phyloP scores from a whole-genome alignment of 53 echinoderm and acorn worm species.

The Stichopus horrens region DNA sequence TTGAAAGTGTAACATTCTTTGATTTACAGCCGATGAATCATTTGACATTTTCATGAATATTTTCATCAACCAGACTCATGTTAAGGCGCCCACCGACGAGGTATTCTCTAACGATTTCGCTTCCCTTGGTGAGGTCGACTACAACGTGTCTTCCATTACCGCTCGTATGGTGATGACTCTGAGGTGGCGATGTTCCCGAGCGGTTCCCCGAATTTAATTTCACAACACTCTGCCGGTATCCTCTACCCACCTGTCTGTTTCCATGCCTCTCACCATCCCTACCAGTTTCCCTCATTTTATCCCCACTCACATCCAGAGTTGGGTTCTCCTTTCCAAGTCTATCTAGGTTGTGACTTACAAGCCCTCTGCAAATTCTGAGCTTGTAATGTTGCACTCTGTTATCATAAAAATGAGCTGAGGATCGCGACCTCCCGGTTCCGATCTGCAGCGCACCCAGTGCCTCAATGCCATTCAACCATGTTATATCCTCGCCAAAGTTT shows the following conservation, averaged over 20 bases:
- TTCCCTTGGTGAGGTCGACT: conserved; percentile 22
- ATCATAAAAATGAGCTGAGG: conserved; percentile 60
- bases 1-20: no score
- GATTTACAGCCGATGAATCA: background rate
- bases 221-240: background rate
- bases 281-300: conserved; percentile 54
- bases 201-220: background rate
- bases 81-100: background rate
- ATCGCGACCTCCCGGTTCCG: conserved; percentile 59
- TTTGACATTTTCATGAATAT: background rate
- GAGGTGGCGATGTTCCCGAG: background rate
- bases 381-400: conserved; percentile 69
- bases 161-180: background rate
- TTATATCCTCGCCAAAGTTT: conserved; percentile 74
- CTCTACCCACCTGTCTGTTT: background rate
- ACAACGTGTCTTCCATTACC: background rate
- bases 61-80: background rate
- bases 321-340: conserved; percentile 50
- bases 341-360: conserved; percentile 74
- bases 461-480: conserved; percentile 83
- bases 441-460: conserved; percentile 79
- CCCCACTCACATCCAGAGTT: conserved; percentile 70
- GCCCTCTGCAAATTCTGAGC: conserved; percentile 77
- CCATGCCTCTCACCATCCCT: background rate
- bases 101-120: background rate